phyloP scores from a whole-genome alignment of 2,797 vertebrate genomes.

The Eulemur mongoz region DNA sequence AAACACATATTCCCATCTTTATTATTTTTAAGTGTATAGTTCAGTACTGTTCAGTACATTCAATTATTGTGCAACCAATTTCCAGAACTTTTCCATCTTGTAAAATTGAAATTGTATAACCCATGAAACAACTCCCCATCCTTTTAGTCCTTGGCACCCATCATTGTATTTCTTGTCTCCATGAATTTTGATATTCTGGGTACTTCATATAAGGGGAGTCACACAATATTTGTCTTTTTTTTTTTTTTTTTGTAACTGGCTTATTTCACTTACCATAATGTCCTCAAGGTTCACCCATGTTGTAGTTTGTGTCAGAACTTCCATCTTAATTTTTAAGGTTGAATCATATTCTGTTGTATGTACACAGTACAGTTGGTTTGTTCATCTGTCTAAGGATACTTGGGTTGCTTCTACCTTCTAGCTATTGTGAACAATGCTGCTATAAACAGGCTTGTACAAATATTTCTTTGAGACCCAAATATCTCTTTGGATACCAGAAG shows the following conservation, averaged over 20 bases:
- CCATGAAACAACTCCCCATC: not conserved
- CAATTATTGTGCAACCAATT: not conserved
- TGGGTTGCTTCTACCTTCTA: not conserved
- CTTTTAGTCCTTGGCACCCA: not conserved
- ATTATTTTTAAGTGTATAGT: not conserved
- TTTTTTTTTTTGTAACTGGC: not conserved
- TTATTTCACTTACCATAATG: not conserved
- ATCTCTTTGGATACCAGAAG: not conserved
- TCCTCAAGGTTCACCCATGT: not conserved
- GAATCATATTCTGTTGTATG: not conserved
- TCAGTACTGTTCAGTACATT: not conserved
- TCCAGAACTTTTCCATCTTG: not conserved
- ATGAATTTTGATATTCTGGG: not conserved
- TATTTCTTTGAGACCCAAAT: not conserved
- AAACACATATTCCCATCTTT: not conserved
- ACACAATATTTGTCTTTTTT: not conserved
- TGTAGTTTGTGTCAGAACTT: not conserved
- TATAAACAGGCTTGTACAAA: not conserved
- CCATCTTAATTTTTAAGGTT: not conserved
- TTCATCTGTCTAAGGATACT: not conserved
- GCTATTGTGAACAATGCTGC: not conserved
- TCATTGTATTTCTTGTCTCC: not conserved
- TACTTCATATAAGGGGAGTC: not conserved
- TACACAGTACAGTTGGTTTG: not conserved
- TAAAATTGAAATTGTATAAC: not conserved